Conservation (phyloP, 2,797 vertebrate genomes). For the Anabacerthia variegaticeps region DNA sequence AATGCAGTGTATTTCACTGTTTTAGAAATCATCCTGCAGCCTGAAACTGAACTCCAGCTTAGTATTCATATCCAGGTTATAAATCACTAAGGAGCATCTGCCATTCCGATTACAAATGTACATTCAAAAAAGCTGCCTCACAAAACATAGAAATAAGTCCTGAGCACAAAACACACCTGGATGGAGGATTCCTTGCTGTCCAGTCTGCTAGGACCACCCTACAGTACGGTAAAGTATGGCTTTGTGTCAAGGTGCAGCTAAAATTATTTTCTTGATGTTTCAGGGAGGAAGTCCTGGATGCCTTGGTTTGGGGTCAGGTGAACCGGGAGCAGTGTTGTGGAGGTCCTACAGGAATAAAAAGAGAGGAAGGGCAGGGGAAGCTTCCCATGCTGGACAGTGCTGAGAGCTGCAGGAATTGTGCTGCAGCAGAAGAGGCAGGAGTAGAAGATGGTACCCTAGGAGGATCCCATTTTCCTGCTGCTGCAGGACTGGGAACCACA, state of each 20-base stretch:
- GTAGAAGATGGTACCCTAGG: neutral
- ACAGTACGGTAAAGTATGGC: neutral
- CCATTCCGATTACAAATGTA: neutral
- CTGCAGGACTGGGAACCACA: rapidly evolving
- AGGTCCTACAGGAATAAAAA: neutral
- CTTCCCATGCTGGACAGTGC: neutral
- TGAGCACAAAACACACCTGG: neutral
- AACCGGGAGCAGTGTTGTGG: neutral
- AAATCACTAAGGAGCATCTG: neutral
- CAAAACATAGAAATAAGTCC: neutral
- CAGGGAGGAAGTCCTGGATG: neutral
- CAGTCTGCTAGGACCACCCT: neutral
- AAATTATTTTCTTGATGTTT: neutral
- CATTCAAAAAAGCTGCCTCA: neutral
- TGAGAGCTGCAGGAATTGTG: neutral
- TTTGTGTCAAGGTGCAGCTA: neutral
- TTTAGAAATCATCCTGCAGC: neutral
- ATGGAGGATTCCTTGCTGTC: neutral
- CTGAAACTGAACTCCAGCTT: neutral
- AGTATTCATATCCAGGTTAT: neutral
- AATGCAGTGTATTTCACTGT: neutral
- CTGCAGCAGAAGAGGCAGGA: neutral
- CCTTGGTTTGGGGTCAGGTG: neutral
- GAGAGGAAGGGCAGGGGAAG: neutral
- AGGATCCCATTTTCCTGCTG: neutral